Base-by-base conservation (phyloP, 2,797 vertebrate genomes). In the Acropternis orthonyx region DNA sequence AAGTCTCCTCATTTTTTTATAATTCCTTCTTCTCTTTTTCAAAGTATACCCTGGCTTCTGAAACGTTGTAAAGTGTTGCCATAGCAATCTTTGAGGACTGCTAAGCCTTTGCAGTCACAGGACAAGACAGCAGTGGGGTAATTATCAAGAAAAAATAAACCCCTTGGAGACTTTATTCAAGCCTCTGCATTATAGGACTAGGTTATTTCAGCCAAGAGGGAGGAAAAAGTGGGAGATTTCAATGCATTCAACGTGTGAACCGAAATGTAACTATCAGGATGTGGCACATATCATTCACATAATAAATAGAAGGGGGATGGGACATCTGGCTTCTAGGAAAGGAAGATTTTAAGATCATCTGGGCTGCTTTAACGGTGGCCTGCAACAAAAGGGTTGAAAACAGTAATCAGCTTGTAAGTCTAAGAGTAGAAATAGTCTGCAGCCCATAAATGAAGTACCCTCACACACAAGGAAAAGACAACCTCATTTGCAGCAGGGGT, bases 31-130 rank as follows among this genome's bases (percentile, higher is more conserved):
- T 56, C 28, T 83, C 28, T 82, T 74, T 73, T 52, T 49, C 28
- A 43, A 66, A 83, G 55, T 71, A 43, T 24, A 76, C 34, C 23
- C 34, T 84, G 46, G 63, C 69, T 74, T 74, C 86, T 71, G 56
- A 77, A 67, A 24, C 41, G 46, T 7, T 24, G 43, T 32, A 90
- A 46, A 7, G 28, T 28, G 74, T 95, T 92, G 41, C 68, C 67
- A 88, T 88, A 91, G 93, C 59, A 93, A 78, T 81, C 69, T 88
- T 86, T 43, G 46, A 79, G 80, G 46, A 91, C 68, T 43, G 51
- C 26, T 43, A 88, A 63, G 69, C 46, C 71, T 86, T 74, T 79
- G 80, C 54, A 46, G 41, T 83, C 59, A 76, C 32, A 85, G 52
- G 79, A 88, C 39, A 77, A 85, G 87, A 65, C 26, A 88, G 58